Percentiles rank a stretch among this genome's conserved stretches.
These are phyloP conservation scores for Zoanthus sansibaricus DNA, from an alignment of 92 coral and sea anemone genomes.

Conservation along the genomic window DNA sequence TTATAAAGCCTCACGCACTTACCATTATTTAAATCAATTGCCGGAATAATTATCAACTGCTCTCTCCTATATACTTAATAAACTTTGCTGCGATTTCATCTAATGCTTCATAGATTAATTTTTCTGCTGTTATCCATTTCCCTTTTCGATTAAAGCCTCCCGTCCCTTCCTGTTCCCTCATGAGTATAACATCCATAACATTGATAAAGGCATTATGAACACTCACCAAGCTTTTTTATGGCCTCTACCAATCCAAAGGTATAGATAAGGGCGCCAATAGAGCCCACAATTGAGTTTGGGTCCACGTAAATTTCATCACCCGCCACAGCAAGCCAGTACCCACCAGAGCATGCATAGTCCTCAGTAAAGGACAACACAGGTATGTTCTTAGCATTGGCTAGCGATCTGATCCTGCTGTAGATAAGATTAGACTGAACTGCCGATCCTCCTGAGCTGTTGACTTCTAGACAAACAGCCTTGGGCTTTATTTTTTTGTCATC, in stretches of 20 bases:
- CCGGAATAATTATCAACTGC: too few relatives aligned
- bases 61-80: too few relatives aligned
- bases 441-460: conserved; percentile 84
- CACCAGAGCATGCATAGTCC: conserved; percentile 86
- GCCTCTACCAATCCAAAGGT: conserved; percentile 80
- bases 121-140: too few relatives aligned
- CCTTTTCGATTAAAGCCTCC: too few relatives aligned
- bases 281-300: conserved; percentile 77
- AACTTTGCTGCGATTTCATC: too few relatives aligned
- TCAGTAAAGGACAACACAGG: conserved; percentile 88
- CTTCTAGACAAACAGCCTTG: conserved; percentile 86
- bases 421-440: conserved; percentile 83
- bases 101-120: too few relatives aligned
- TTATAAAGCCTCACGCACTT: too few relatives aligned
- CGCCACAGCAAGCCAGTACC: conserved; percentile 87
- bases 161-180: too few relatives aligned
- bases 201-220: too few relatives aligned
- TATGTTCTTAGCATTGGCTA: conserved; percentile 61
- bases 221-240: conserved; percentile 82
- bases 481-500: conserved; percentile 76
- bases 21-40: too few relatives aligned
- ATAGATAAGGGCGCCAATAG: conserved; percentile 77
- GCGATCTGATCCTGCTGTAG: conserved; percentile 75
- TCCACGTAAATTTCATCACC: conserved; percentile 90
- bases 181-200: too few relatives aligned